Percentiles rank a stretch among this genome's conserved stretches.
phyloP scores from a whole-genome alignment of 2,888 invertebrate genomes.

The Spisula subtruncata region DNA sequence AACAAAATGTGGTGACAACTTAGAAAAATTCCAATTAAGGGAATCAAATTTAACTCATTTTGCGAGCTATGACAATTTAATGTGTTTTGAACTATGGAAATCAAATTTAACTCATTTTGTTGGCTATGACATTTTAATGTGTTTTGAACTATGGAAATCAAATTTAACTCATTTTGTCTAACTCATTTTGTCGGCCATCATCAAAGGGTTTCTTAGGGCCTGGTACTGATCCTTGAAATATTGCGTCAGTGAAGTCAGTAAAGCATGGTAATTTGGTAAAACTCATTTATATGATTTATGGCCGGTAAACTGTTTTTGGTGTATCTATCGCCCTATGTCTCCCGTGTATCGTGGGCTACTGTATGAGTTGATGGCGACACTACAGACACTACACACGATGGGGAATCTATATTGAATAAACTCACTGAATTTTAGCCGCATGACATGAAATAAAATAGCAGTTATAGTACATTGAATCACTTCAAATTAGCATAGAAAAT shows the following conservation, averaged over 20 bases:
- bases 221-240: background rate
- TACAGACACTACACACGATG: background rate
- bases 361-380: slow-evolving; percentile 4
- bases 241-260: background rate
- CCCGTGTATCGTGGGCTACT: background rate
- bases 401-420: background rate
- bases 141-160: background rate
- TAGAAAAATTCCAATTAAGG: too few relatives aligned
- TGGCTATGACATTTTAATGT: too few relatives aligned
- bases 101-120: too few relatives aligned
- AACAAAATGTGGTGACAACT: background rate
- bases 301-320: background rate
- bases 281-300: slow-evolving; percentile 5
- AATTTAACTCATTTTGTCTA: background rate
- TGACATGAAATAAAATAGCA: slow-evolving; percentile 50
- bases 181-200: background rate
- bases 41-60: too few relatives aligned
- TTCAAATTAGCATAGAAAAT: slow-evolving; percentile 60
- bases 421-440: background rate
- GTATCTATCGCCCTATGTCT: too few relatives aligned
- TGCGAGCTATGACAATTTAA: too few relatives aligned
- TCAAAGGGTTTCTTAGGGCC: slow-evolving; percentile 1
- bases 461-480: slow-evolving; percentile 44
- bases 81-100: too few relatives aligned
- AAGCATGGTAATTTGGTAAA: slow-evolving; percentile 1